Conservation (phyloP, 92 coral and sea anemone genomes). For the Plumapathes pennacea region DNA sequence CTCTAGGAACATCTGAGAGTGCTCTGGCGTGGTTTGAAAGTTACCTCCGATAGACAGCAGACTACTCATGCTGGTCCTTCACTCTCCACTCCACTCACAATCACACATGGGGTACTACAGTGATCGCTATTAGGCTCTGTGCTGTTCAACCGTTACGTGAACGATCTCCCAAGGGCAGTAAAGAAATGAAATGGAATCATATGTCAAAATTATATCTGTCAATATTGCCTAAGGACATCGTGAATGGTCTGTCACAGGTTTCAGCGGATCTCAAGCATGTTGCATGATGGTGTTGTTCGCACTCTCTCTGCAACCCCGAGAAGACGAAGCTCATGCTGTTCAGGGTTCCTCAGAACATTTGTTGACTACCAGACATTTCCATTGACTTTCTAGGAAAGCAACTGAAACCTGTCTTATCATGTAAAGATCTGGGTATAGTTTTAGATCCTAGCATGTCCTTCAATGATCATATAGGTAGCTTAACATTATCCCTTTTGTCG, state of each 20-base stretch:
- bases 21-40: too few species aligned
- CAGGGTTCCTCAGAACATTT: too few species aligned
- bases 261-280: slow-evolving; percentile 30
- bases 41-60: too few species aligned
- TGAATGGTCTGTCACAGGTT: slow-evolving; percentile 8
- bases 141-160: too few species aligned
- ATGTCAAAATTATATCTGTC: slow-evolving; percentile 33
- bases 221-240: slow-evolving; percentile 19
- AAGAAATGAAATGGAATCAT: slow-evolving; percentile 11
- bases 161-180: slow-evolving; percentile 25
- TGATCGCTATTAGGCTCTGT: too few species aligned
- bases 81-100: too few species aligned
- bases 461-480: background rate
- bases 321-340: slow-evolving; percentile 25
- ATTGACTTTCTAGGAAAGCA: slow-evolving; percentile 14
- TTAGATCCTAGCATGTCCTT: slow-evolving; percentile 6
- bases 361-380: slow-evolving; percentile 15
- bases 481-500: background rate
- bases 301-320: slow-evolving; percentile 11
- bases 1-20: too few species aligned
- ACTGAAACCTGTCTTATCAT: slow-evolving; percentile 9
- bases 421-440: slow-evolving; percentile 19
- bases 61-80: too few species aligned
- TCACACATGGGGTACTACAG: too few species aligned
- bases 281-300: slow-evolving; percentile 43